These are phyloP conservation scores for Melanogrammus aeglefinus DNA, from an alignment of 2,797 vertebrate genomes.

Conservation along the genomic window DNA sequence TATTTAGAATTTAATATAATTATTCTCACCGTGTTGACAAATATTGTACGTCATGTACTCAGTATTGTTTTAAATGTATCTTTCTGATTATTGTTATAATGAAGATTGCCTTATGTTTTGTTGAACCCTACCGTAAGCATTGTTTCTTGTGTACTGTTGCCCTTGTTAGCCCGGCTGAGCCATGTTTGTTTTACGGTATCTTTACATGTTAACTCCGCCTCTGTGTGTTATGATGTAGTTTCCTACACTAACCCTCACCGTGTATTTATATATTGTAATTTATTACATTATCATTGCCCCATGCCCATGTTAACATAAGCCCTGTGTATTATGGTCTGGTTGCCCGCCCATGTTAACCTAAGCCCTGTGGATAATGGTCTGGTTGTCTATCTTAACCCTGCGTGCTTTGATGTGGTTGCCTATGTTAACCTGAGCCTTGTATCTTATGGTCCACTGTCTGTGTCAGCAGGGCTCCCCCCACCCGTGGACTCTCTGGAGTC, in stretches of 20 bases:
- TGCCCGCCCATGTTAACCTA: not conserved
- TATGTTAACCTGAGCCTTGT: not conserved
- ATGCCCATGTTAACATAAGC: not conserved
- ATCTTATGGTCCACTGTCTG: constrained; percentile 53
- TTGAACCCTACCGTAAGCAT: not conserved
- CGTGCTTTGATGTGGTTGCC: not conserved
- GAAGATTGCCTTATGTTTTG: not conserved
- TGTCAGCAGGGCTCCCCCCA: constrained; percentile 63
- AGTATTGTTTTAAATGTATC: no score
- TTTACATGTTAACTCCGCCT: not conserved
- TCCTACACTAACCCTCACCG: no score
- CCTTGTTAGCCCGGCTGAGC: not conserved
- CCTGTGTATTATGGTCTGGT: no score
- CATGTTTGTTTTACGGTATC: not conserved
- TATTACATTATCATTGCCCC: no score
- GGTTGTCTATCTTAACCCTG: not conserved
- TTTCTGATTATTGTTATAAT: not conserved
- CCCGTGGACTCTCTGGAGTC: constrained; percentile 69
- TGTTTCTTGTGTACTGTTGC: not conserved
- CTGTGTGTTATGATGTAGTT: constrained; percentile 23
- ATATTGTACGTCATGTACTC: no score
- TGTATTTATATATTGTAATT: no score
- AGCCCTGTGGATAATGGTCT: not conserved
- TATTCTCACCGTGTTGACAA: not conserved
- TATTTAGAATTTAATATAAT: no score